These are phyloP conservation scores for Schizotus pectinicornis DNA, from an alignment of 2,888 invertebrate species.

Conservation along the genomic window DNA sequence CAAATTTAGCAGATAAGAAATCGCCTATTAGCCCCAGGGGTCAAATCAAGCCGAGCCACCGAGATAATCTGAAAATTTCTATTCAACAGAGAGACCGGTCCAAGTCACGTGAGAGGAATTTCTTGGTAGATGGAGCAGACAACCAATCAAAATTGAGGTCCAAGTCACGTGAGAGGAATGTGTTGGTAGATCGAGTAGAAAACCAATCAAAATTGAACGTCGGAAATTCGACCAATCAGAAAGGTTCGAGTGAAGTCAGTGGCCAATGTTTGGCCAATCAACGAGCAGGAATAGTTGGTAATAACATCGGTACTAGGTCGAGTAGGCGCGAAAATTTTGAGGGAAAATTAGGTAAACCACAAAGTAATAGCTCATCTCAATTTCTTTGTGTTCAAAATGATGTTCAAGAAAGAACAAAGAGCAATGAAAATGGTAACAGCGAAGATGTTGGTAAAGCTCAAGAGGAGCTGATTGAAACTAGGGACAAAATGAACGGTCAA, in stretches of 20 bases:
- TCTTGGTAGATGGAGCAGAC: too few species aligned
- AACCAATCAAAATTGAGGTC: not conserved
- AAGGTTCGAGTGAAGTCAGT: too few species aligned
- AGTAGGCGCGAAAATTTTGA: too few species aligned
- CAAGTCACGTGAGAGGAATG: too few species aligned
- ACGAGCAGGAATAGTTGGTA: too few species aligned
- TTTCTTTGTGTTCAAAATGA: not conserved
- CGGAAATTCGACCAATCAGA: too few species aligned
- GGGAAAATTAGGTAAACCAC: too few species aligned
- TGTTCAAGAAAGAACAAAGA: not conserved
- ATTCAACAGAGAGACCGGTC: not conserved
- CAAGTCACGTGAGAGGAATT: too few species aligned
- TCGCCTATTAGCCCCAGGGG: not conserved
- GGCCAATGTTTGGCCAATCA: too few species aligned
- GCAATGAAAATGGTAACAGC: not conserved
- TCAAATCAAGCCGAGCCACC: not conserved
- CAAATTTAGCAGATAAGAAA: not conserved
- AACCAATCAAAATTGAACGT: too few species aligned
- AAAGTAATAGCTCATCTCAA: not conserved
- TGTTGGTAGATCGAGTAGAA: too few species aligned
- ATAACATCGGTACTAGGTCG: too few species aligned
- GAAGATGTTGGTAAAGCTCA: not conserved
- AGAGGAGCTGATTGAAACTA: not conserved
- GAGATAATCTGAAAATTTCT: not conserved
- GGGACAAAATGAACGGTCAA: not conserved